Conservation (phyloP, 2,113 vertebrate genomes). For the Peromyscus californicus region DNA sequence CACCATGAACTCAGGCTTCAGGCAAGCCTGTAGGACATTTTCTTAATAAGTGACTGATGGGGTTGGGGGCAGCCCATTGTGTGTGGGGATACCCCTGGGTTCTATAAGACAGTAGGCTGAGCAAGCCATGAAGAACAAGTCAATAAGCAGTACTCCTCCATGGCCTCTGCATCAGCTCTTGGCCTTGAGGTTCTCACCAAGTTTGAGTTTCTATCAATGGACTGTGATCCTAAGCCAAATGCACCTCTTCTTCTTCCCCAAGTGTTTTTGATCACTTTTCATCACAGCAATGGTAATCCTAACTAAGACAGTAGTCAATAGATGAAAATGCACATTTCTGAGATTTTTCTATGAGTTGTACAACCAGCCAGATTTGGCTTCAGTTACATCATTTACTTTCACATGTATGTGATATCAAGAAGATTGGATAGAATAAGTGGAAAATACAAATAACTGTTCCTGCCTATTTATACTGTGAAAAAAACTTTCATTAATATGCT, state of each 20-base stretch:
- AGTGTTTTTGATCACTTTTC: not conserved
- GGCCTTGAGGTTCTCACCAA: not conserved
- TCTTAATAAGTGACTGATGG: not conserved
- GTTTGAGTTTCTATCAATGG: not conserved
- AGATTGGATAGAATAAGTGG: slow-evolving; percentile 1
- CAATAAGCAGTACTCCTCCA: not conserved
- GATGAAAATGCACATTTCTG: slow-evolving; percentile 42
- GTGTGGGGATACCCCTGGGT: not conserved
- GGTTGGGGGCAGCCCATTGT: not conserved
- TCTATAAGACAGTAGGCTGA: not conserved
- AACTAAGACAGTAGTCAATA: not conserved
- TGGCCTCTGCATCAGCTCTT: not conserved
- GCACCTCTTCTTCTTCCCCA: not conserved
- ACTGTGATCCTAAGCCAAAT: not conserved
- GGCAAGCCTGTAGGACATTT: not conserved
- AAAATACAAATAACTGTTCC: slow-evolving; percentile 36
- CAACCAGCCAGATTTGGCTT: slow-evolving; percentile 16
- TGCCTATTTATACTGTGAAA: slow-evolving; percentile 39
- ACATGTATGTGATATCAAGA: not conserved
- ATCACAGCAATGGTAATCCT: not conserved
- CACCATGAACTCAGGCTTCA: not conserved
- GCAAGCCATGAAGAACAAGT: not conserved
- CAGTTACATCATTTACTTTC: slow-evolving; percentile 10
- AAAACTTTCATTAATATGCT: slow-evolving; percentile 17
- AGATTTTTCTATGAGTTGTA: not conserved